Percentiles rank a stretch among this genome's conserved stretches.
These are phyloP conservation scores for Rallus crepitans DNA, from an alignment of 2,797 vertebrate genomes.

Conservation along the genomic window DNA sequence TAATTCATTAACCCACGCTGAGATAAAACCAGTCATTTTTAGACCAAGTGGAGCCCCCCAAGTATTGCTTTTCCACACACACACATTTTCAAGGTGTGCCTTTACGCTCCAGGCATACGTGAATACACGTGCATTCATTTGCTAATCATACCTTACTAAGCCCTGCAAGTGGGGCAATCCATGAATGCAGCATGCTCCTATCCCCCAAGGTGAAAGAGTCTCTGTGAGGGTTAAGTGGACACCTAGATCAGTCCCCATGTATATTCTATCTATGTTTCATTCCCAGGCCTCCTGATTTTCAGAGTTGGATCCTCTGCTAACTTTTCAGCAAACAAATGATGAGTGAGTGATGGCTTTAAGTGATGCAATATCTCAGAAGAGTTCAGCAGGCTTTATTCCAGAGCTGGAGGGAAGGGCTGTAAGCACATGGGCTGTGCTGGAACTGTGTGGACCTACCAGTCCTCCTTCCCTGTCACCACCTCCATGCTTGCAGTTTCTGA, in stretches of 20 bases:
- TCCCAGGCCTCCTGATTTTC: not conserved
- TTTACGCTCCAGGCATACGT: not conserved
- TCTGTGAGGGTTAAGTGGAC: not conserved
- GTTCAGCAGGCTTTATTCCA: not conserved
- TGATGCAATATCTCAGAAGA: not conserved
- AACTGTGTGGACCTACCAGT: rapidly evolving
- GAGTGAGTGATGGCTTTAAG: not conserved
- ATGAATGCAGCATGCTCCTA: rapidly evolving
- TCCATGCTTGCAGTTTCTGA: rapidly evolving
- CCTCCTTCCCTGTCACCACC: not conserved
- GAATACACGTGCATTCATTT: not conserved
- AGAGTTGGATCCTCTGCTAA: not conserved
- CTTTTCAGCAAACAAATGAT: not conserved
- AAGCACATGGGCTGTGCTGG: not conserved
- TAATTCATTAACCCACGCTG: not conserved
- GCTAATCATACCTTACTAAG: not conserved
- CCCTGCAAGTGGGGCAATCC: not conserved
- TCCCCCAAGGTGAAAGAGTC: not conserved
- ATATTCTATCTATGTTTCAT: not conserved
- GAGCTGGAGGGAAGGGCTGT: not conserved
- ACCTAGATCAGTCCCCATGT: not conserved
- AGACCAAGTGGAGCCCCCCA: not conserved
- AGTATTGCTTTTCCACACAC: not conserved
- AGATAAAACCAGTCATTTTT: not conserved
- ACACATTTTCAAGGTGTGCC: not conserved